These are phyloP conservation scores for Cryptomyrus ogoouensis DNA, from an alignment of 2,113 vertebrate species.

Conservation along the genomic window DNA sequence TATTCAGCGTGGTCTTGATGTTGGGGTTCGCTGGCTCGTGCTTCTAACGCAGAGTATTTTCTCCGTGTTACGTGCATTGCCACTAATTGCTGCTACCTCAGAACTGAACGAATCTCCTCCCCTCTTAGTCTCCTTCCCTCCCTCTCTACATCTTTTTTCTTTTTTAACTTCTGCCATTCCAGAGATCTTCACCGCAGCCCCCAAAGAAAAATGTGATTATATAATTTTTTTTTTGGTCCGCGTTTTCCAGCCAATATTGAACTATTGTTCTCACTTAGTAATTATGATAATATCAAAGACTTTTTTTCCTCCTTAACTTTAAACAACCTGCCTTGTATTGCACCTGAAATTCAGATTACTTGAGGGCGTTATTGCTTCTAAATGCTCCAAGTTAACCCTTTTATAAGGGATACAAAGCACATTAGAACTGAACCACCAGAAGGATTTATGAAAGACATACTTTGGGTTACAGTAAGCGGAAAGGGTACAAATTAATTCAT, in stretches of 20 bases:
- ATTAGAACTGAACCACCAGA: not conserved
- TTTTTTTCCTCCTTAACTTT: not conserved
- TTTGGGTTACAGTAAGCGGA: not conserved
- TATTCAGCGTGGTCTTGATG: constrained; percentile 13
- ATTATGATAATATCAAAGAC: not conserved
- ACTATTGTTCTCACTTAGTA: not conserved
- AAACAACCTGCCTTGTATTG: not conserved
- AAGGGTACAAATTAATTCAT: not conserved
- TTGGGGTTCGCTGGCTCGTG: not conserved
- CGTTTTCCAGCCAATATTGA: not conserved
- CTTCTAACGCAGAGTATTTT: constrained; percentile 38
- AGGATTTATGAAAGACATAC: not conserved
- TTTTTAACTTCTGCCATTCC: not conserved
- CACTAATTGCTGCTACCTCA: constrained; percentile 61
- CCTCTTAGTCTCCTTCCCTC: constrained; percentile 39
- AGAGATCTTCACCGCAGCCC: not conserved
- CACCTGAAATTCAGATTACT: not conserved
- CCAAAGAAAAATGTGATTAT: not conserved
- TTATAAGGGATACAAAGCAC: not conserved
- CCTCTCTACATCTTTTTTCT: constrained; percentile 32
- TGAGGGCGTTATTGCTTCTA: not conserved
- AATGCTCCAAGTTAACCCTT: not conserved
- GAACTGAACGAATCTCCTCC: constrained; percentile 62
- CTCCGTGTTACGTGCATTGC: constrained; percentile 44
- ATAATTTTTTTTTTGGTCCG: not conserved